A percentile compares a stretch with the other conserved stretches of the same genome.
Evolutionary conservation across 2,113 vertebrate genomes (phyloP).

Genomic region (Oreocharis arfaki): DNA sequence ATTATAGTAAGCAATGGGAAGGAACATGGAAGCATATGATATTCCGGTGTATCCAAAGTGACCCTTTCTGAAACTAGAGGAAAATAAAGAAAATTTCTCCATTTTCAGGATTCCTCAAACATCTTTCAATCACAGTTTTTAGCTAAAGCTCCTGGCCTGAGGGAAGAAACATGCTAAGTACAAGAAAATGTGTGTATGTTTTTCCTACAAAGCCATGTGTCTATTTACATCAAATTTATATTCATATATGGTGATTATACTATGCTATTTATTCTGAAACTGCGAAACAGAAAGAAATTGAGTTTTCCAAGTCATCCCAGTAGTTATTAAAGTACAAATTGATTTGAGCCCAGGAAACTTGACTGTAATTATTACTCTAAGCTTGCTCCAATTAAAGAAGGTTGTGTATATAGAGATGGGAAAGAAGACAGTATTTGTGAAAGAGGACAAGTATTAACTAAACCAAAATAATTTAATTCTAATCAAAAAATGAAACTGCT

Average conservation of each 20-base stretch:
- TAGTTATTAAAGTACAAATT: background rate
- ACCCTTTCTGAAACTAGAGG: background rate
- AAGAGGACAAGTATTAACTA: background rate
- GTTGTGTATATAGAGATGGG: background rate
- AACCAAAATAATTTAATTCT: background rate
- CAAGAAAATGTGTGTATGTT: background rate
- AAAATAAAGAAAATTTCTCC: background rate
- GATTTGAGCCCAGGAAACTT: background rate
- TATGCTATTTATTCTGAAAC: background rate
- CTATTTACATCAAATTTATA: background rate
- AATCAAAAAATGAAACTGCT: background rate
- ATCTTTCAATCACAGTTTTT: background rate
- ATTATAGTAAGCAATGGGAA: background rate
- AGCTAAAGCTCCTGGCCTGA: background rate
- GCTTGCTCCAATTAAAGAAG: background rate
- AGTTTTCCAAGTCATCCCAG: background rate
- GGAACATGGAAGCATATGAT: background rate
- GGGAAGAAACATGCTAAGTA: background rate
- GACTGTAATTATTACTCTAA: background rate
- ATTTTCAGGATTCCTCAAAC: background rate
- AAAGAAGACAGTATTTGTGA: background rate
- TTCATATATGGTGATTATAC: background rate
- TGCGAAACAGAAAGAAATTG: background rate
- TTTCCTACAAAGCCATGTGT: background rate
- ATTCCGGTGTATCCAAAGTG: background rate